Conservation (phyloP, 2,888 invertebrate genomes). For the Acleris sparsana region DNA sequence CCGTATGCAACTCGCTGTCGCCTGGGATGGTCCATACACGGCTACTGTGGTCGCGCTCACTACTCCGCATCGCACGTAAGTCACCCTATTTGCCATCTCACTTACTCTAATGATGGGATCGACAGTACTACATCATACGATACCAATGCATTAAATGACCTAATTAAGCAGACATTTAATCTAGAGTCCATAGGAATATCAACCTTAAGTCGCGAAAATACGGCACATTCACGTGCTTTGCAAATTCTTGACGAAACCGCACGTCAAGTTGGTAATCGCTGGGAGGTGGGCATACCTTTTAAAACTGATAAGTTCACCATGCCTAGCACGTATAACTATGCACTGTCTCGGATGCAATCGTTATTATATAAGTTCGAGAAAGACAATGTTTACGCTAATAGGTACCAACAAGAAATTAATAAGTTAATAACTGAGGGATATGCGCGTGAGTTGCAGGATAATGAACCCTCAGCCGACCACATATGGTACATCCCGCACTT, state of each 20-base stretch:
- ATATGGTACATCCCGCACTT: slow-evolving; percentile 7
- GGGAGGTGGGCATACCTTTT: slow-evolving; percentile 11
- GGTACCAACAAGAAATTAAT: slow-evolving; percentile 7
- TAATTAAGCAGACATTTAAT: slow-evolving; percentile 38
- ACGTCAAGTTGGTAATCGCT: slow-evolving; percentile 21
- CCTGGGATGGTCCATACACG: slow-evolving; percentile 39
- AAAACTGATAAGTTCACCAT: slow-evolving; percentile 9
- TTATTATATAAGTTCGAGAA: slow-evolving; percentile 16
- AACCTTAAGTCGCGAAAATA: slow-evolving; percentile 39
- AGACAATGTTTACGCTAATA: slow-evolving; percentile 3
- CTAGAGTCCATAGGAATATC: slow-evolving; percentile 42
- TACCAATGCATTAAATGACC: slow-evolving; percentile 35
- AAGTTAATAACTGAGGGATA: slow-evolving; percentile 3
- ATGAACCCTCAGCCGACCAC: background rate
- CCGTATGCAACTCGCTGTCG: slow-evolving; percentile 35
- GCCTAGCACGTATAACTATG: slow-evolving; percentile 14
- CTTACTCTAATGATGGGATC: slow-evolving; percentile 26
- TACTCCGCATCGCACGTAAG: slow-evolving; percentile 49
- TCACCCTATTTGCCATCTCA: slow-evolving; percentile 43
- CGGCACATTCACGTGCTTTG: slow-evolving; percentile 38
- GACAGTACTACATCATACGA: background rate
- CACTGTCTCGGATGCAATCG: slow-evolving; percentile 9
- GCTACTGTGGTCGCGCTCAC: slow-evolving; percentile 37
- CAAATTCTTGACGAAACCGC: slow-evolving; percentile 40
- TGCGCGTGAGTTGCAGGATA: slow-evolving; percentile 3